Evolutionary conservation across 1,140 invertebrate genomes (phyloP), one percentile per base, ranked within the genome.

Genomic region (Capitella teleta): DNA sequence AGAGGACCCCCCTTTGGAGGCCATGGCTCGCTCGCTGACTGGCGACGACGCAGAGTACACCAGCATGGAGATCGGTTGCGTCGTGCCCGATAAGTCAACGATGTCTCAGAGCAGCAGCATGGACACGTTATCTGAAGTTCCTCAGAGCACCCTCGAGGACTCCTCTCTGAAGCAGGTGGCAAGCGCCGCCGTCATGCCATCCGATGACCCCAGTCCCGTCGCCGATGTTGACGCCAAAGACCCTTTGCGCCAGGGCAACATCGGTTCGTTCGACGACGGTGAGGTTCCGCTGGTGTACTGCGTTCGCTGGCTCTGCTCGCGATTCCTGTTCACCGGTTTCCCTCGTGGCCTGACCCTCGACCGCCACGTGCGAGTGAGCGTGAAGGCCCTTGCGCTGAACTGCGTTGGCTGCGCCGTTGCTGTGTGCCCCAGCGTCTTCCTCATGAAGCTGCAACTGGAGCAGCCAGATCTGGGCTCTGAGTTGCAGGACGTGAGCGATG

Each of bases 371-470:
- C 74, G 87, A 28, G 85, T 92, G 14, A 90, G 86, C 52, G 80
- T 89, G 0, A 90, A 91, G 73, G 80, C 84, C 1, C 76, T 88
- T 28, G 84, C 86, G 1, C 61, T 91, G 3, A 80, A 77, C 28
- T 88, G 85, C 66, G 60, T 92, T 1, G 77, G 79, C 1, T 77
- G 79, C 38, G 77, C 85, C 26, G 64, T 88, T 24, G 74, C 74
- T 25, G 59, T 89, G 26, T 80, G 81, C 60, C 86, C 88, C 0
- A 72, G 79, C 47, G 66, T 40, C 5, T 30, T 56, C 26, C 44
- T 44, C 28, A 32, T 28, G 5, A 49, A 47, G 24, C 18, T 52
- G 41, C 47, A 52, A 16, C 32, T 34, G 10, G 32, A 34, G 32
- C 32, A 34, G 32, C 16, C 10, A 34, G 16, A 34, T 34, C 10